Base-by-base conservation (phyloP, 2,797 vertebrate species). In the Girardinus metallicus region DNA sequence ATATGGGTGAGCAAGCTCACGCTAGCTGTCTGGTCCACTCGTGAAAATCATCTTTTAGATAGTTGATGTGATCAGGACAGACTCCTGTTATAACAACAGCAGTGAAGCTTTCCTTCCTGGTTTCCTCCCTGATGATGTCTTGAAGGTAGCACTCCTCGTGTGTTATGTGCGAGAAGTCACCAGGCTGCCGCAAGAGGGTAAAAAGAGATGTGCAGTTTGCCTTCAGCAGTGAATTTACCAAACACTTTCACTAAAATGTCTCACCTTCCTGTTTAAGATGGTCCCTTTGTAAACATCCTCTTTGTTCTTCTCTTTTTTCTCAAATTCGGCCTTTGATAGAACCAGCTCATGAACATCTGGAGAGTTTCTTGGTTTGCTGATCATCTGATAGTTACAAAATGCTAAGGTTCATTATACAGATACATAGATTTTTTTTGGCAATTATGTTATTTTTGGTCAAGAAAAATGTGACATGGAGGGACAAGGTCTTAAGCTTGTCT, bases 271-370 rank as follows among this genome's bases (percentile, higher is more conserved):
- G 91, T 98, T 98, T 83, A 46, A 93, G 86, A 99, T 99, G 83
- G 85, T 93, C 4, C 95, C 95, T 0, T 90, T 95, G 85, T 97
- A 99, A 89, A 99, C 95, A 10, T 96, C 93, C 82, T 98, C 96
- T 81, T 96, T 97, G 81, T 97, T 97, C 87, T 89, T 96, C 85
- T 97, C 97, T 87, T 97, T 99, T 83, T 91, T 96, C 92, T 98
- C 95, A 96, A 99, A 99, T 76, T 97, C 97, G 39, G 98, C 96
- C 93, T 98, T 97, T 73, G 98, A 99, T 87, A 99, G 91, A 31
- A 97, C 44, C 90, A 99, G 95, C 70, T 99, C 98, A 78, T 99
- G 98, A 80, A 98, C 97, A 93, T 99, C 97, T 82, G 96, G 96
- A 76, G 95, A 97, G 79, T 90, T 75, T 26, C 81, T 84, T 53